Evolutionary conservation across 2,888 invertebrate genomes (phyloP).

Genomic region (Caradrina kadenii): DNA sequence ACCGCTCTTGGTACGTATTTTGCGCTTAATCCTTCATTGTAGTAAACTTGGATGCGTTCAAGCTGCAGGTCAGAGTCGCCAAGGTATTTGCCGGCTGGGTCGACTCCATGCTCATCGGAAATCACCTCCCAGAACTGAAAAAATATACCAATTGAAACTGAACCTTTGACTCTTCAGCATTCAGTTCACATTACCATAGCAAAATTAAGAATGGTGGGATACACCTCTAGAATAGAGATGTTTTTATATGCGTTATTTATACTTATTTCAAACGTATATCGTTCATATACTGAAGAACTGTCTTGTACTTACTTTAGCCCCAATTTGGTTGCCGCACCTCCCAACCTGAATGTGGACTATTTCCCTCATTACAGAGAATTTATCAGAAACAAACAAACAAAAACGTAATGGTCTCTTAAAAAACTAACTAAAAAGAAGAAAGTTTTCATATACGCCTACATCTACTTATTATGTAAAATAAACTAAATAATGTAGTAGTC

Average conservation of each 20-base stretch:
- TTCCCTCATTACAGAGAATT: constrained; percentile 92
- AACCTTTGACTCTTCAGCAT: too few species aligned
- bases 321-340: constrained; percentile 92
- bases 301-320: constrained; percentile 92
- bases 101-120: constrained; percentile 94
- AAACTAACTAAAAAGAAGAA: constrained; percentile 70
- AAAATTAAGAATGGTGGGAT: background rate
- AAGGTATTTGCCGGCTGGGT: constrained; percentile 88
- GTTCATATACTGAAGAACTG: too few species aligned
- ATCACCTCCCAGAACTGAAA: constrained; percentile 95
- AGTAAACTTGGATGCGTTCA: constrained; percentile 94
- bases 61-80: constrained; percentile 93
- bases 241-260: too few species aligned
- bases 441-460: constrained; percentile 70
- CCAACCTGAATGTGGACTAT: constrained; percentile 94
- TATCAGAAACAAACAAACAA: constrained; percentile 71
- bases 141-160: background rate
- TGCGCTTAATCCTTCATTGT: constrained; percentile 91
- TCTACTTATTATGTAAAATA: constrained; percentile 68
- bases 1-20: constrained; percentile 84
- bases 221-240: too few species aligned
- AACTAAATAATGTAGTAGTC: constrained; percentile 56
- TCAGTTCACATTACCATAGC: background rate
- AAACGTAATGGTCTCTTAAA: constrained; percentile 57
- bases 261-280: too few species aligned